Base-by-base conservation (phyloP, 2,888 invertebrate species). In the Acronicta leporina region DNA sequence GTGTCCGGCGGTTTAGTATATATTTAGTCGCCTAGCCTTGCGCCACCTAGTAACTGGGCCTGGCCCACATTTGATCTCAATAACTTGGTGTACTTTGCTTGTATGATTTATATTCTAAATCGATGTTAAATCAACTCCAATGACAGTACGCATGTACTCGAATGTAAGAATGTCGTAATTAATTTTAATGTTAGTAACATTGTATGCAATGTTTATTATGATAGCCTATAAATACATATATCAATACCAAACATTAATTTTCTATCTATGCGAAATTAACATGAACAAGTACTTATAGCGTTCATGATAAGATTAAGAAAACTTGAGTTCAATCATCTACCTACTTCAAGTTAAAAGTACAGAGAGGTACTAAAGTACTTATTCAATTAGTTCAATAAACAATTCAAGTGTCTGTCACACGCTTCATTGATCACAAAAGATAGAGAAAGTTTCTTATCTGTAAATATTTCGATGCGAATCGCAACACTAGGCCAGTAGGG, bases 31-130 rank as follows among this genome's bases (percentile, higher is more conserved):
- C 63, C 63, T 77, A 80, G 80, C 76, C 73, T 81, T 77, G 79
- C 65, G 59, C 66, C 63, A 67, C 64, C 75, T 75, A 68, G 73
- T 74, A 60, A 66, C 73, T 49, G 57, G 65, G 75, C 73, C 72
- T 86, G 81, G 77, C 81, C 80, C 79, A 84, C 81, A 84, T 83
- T 83, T 72, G 75, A 78, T 77, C 75, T 81, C 73, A 57, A 74
- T 77, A 78, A 64, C 50, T 55, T 49, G 53, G 40, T 50, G 49
- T 63, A 66, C 57, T 38, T 64, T 65, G 58, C 62, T 64, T 42
- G 38, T 63, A 73, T 68, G 62, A 75, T 71, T 77, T 72, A 73
- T 75, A 59, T 54, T 53, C 53, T 53, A 44, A 66, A 51, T 41
- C 61, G 56, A 51, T 62, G 35, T 55, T 78, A 78, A 73, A 78